phyloP scores from a whole-genome alignment of 1,140 invertebrate genomes.

The Drosophila chauvacae region DNA sequence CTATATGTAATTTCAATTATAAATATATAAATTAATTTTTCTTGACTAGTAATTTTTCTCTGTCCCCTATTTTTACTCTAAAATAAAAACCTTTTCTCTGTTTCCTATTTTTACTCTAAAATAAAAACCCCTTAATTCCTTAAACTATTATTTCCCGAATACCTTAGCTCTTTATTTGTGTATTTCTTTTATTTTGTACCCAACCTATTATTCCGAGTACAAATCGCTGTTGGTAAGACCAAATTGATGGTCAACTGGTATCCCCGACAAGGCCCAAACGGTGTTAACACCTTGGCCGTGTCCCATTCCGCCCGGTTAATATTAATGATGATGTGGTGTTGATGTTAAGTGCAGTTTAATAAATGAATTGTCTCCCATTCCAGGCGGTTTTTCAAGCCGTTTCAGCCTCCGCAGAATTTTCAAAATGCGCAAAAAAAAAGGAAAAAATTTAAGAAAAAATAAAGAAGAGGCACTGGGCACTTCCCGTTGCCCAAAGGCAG shows the following conservation, averaged over 20 bases:
- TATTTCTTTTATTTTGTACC: not conserved
- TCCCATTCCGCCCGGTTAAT: constrained; percentile 36
- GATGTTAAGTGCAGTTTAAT: constrained; percentile 84
- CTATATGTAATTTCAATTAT: not conserved
- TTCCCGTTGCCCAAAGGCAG: constrained; percentile 58
- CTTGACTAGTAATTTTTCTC: too few species aligned
- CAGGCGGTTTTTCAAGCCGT: not conserved
- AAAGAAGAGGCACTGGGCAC: constrained; percentile 12
- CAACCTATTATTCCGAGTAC: constrained; percentile 4
- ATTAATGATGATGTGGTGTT: constrained; percentile 83
- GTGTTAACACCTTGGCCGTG: constrained; percentile 49
- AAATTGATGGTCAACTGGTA: constrained; percentile 41
- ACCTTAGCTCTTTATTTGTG: not conserved
- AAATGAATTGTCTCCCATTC: constrained; percentile 77
- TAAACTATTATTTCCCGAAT: not conserved
- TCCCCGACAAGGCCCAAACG: constrained; percentile 19
- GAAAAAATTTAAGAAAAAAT: not conserved
- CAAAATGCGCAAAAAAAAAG: constrained; percentile 14
- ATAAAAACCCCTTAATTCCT: not conserved
- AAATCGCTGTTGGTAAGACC: constrained; percentile 19
- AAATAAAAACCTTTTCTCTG: not conserved
- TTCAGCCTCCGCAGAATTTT: constrained; percentile 21
- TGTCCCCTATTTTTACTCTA: not conserved
- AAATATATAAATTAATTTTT: too few species aligned
- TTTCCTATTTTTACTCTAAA: too few species aligned